phyloP scores from a whole-genome alignment of 2,888 invertebrate species.

The Noctuana brunneofusca region DNA sequence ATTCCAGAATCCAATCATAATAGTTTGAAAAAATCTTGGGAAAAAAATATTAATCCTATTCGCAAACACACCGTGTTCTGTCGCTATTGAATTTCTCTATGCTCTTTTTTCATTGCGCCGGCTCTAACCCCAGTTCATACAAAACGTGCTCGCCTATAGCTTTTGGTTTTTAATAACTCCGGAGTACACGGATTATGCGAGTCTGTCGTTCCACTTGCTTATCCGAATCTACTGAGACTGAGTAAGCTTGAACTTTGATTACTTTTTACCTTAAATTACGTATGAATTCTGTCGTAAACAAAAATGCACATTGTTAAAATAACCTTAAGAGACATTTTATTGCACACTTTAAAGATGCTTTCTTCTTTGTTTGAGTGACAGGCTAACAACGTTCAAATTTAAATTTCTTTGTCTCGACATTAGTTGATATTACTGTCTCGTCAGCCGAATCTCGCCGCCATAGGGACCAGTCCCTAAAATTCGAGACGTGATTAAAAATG shows the following conservation, averaged over 20 bases:
- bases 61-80: conserved; percentile 34
- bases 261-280: no score
- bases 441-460: background rate
- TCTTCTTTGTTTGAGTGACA: background rate
- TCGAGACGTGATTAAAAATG: conserved; percentile 50
- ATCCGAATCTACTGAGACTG: conserved; percentile 47
- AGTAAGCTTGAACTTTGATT: conserved; percentile 27
- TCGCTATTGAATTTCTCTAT: conserved; percentile 33
- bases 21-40: conserved; percentile 29
- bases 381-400: background rate
- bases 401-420: background rate
- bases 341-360: no score
- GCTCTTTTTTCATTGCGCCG: conserved; percentile 33
- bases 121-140: conserved; percentile 29
- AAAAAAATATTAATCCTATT: conserved; percentile 33
- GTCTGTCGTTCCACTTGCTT: conserved; percentile 16
- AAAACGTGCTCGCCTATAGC: conserved; percentile 34
- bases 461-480: conserved; percentile 30
- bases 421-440: background rate
- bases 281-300: no score
- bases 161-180: conserved; percentile 34
- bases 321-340: background rate
- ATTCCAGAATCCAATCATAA: conserved; percentile 24
- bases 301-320: background rate
- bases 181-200: conserved; percentile 31